Base-by-base conservation (phyloP, 2,113 vertebrate species). In the Tonatia bakeri region DNA sequence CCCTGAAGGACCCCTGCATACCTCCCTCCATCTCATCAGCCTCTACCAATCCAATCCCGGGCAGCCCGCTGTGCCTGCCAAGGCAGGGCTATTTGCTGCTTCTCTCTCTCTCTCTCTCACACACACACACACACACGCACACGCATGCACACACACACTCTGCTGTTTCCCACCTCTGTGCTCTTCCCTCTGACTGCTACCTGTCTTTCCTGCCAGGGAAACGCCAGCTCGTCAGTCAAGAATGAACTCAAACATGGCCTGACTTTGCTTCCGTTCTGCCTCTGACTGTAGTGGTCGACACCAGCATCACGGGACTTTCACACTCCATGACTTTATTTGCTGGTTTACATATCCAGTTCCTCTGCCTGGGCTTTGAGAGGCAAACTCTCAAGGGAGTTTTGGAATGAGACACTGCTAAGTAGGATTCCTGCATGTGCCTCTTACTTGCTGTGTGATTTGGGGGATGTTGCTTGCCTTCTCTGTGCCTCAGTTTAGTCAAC, bases 401-500 rank as follows among this genome's bases (percentile, higher is more conserved):
- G 40, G 24, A 59, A 75, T 38, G 50, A 45, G 45, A 77, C 10
- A 54, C n/a, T 69, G 20, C 69, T 50, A 75, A 73, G 61, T 24
- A 65, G 36, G 38, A 43, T n/a, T 72, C 64, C 50, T 61, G 14
- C 17, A 45, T 40, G 73, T 80, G 45, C 36, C 70, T 77, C 38
- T 24, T 43, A 22, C 28, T 91, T 80, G 67, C 83, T 80, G 24
- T 70, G 64, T 69, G 54, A 80, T 87, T 67, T 54, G 22, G 26
- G 15, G 73, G 50, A 38, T 79, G 24, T 28, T 28, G 65, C 64
- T 61, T 47, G 22, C 24, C 81, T 72, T 92, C 70, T 92, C 91
- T 67, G 56, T 36, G 85, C 69, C 61, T 85, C 61, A n/a, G 31
- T 69, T 94, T 83, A 4, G 26, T 65, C 69, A 56, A 91, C 5